Percentiles rank a stretch among this genome's conserved stretches.
These are phyloP conservation scores for Melanostigma gelatinosum DNA, from an alignment of 2,113 vertebrate genomes.

Conservation along the genomic window DNA sequence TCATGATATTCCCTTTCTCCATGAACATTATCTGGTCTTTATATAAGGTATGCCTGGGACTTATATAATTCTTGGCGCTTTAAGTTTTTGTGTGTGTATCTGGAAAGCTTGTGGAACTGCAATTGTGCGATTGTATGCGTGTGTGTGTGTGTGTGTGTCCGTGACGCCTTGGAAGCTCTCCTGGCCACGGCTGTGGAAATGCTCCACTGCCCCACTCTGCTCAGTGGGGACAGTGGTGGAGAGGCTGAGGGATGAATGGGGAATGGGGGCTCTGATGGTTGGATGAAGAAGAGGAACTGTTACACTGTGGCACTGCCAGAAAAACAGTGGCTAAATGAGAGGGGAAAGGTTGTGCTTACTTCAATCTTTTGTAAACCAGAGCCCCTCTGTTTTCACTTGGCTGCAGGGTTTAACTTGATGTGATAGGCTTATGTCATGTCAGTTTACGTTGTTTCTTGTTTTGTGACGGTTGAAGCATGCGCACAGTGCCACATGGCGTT, in stretches of 20 bases:
- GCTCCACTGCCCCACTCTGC: conserved; percentile 63
- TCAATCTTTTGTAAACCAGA: conserved; percentile 53
- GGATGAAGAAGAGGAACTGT: conserved; percentile 45
- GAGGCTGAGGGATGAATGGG: conserved; percentile 29
- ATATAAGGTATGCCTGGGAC: conserved; percentile 52
- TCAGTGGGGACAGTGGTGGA: conserved; percentile 49
- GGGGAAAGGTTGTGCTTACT: conserved; percentile 45
- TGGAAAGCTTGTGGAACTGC: conserved; percentile 51
- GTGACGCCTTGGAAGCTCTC: conserved; percentile 65
- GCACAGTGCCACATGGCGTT: not conserved
- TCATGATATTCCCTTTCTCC: conserved; percentile 39
- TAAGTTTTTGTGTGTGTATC: conserved; percentile 48
- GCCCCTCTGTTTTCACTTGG: conserved; percentile 23
- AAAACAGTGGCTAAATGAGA: conserved; percentile 42
- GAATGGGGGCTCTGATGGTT: conserved; percentile 33
- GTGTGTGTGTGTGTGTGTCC: conserved; percentile 44
- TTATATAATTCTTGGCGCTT: conserved; percentile 65
- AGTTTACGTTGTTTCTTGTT: conserved; percentile 13
- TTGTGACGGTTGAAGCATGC: not conserved
- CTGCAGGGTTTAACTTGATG: conserved; percentile 27
- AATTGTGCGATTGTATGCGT: conserved; percentile 39
- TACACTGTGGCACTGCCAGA: conserved; percentile 30
- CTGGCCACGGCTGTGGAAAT: conserved; percentile 76
- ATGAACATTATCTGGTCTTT: conserved; percentile 58
- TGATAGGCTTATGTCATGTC: conserved; percentile 32